A percentile compares a stretch with the other conserved stretches of the same genome.
phyloP scores from a whole-genome alignment of 2,113 vertebrate genomes.

The Amblyopsis rosae region DNA sequence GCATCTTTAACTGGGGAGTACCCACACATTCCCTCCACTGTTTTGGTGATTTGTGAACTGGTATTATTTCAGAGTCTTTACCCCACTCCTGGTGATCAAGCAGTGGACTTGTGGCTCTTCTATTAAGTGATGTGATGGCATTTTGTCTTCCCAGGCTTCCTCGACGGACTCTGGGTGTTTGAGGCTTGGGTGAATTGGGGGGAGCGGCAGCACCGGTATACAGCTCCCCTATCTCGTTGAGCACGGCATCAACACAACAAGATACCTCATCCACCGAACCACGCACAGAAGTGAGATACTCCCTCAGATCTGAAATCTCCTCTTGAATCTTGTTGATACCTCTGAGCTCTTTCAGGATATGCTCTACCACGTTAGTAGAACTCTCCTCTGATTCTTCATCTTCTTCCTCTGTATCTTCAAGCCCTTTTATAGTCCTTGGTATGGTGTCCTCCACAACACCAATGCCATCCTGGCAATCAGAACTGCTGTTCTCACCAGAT shows the following conservation, averaged over 20 bases:
- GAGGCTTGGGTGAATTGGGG: conserved; percentile 34
- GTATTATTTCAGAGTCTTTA: conserved; percentile 19
- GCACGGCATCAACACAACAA: conserved; percentile 90
- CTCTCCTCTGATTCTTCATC: conserved; percentile 43
- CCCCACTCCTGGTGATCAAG: conserved; percentile 33
- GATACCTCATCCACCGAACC: conserved; percentile 97
- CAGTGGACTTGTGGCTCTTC: conserved; percentile 40
- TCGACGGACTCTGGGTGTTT: conserved; percentile 54
- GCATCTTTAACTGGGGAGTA: conserved; percentile 19
- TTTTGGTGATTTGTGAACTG: conserved; percentile 24
- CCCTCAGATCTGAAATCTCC: conserved; percentile 91
- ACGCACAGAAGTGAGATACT: conserved; percentile 88
- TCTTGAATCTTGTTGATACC: conserved; percentile 95
- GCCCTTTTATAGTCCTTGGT: conserved; percentile 48
- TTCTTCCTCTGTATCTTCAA: conserved; percentile 34
- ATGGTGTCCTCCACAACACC: conserved; percentile 58
- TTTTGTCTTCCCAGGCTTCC: conserved; percentile 63
- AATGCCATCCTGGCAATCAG: conserved; percentile 48
- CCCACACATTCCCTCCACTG: conserved; percentile 26
- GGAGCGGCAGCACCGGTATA: conserved; percentile 69
- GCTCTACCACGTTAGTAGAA: conserved; percentile 82
- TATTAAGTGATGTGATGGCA: conserved; percentile 42
- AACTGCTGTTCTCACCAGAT: conserved; percentile 35
- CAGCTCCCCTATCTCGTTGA: conserved; percentile 91
- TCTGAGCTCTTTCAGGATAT: conserved; percentile 92